phyloP scores from a whole-genome alignment of 2,888 invertebrate genomes.

The Eledona agricola region DNA sequence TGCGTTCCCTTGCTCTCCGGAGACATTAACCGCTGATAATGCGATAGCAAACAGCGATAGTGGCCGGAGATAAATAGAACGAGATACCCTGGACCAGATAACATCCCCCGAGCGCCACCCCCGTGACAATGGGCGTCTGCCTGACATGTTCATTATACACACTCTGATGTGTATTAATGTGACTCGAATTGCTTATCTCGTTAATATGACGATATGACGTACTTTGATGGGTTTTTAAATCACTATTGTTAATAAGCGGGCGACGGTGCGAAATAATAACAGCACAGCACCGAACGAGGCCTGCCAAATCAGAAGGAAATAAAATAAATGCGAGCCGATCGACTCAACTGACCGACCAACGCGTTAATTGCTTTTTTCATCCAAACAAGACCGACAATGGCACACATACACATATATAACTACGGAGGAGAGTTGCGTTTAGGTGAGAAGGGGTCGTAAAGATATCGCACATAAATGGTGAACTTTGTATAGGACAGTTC shows the following conservation, averaged over 20 bases:
- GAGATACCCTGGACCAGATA: conserved; percentile 50
- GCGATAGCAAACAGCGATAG: conserved; percentile 48
- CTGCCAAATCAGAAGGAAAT: too few species aligned
- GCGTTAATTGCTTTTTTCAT: too few species aligned
- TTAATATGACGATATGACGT: conserved; percentile 39
- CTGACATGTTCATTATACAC: conserved; percentile 59
- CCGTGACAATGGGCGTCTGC: conserved; percentile 51
- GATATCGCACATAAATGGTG: conserved; percentile 12
- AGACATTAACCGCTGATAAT: conserved; percentile 51
- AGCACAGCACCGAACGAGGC: too few species aligned
- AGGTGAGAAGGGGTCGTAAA: conserved; percentile 15
- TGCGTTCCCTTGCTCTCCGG: conserved; percentile 44
- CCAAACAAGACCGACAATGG: too few species aligned
- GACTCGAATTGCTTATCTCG: conserved; percentile 54
- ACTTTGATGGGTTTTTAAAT: conserved; percentile 55
- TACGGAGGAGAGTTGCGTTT: too few species aligned
- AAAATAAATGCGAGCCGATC: too few species aligned
- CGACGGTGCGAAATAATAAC: conserved; percentile 27
- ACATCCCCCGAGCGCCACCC: conserved; percentile 44
- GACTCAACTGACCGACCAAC: too few species aligned
- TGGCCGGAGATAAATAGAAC: conserved; percentile 48
- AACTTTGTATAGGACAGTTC: conserved; percentile 20
- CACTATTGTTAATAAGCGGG: conserved; percentile 36
- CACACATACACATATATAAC: too few species aligned
- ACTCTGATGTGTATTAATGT: conserved; percentile 53